Base-by-base conservation (phyloP, 2,888 invertebrate species). In the Penaeus monodon region DNA sequence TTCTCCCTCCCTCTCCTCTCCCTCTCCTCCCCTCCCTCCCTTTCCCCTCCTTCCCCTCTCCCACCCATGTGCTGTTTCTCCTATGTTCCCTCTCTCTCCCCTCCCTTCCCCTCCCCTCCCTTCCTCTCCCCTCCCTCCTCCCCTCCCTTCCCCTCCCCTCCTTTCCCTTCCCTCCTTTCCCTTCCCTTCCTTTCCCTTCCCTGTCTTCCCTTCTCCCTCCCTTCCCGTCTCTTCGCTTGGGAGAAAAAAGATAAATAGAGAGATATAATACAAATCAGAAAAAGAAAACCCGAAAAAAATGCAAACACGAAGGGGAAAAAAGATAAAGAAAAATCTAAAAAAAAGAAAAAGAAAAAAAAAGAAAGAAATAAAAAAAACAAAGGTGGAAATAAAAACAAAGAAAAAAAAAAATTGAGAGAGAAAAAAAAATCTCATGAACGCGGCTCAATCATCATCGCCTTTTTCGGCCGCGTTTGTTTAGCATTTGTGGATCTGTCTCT, bases 111-210 rank as follows among this genome's bases (percentile, higher is more conserved):
- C 27, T 12, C n/a, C 22, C 49, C 22, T 38, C 22, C n/a, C 14
- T 2, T n/a, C n/a, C 29, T 70, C 44, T 66, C 27, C 70, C 49
- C 33, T 38, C 81, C 27, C 24, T 20, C 24, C 68, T n/a, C 22
- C 57, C 22, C 22, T 70, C 64, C 27, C 38, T 29, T 57, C 81
- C 8, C 44, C 29, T 74, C 44, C 74, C 8, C 22, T 38, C 33
- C 57, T 24, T 64, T 73, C 73, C 57, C 33, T 64, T 57, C 38
- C 33, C 74, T 27, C 82, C n/a, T 29, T 24, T 74, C 57, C 29
- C 68, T n/a, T 24, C 81, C 20, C 79, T 70, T 33, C 29, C 81
- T 22, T 24, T 68, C n/a, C 64, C 79, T 10, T 79, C 17, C 78
- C 78, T 10, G 66, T n/a, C 76, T 24, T 44, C 76, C 49, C 76